Base-by-base conservation (phyloP, 1,140 invertebrate genomes). In the Solen grandis region DNA sequence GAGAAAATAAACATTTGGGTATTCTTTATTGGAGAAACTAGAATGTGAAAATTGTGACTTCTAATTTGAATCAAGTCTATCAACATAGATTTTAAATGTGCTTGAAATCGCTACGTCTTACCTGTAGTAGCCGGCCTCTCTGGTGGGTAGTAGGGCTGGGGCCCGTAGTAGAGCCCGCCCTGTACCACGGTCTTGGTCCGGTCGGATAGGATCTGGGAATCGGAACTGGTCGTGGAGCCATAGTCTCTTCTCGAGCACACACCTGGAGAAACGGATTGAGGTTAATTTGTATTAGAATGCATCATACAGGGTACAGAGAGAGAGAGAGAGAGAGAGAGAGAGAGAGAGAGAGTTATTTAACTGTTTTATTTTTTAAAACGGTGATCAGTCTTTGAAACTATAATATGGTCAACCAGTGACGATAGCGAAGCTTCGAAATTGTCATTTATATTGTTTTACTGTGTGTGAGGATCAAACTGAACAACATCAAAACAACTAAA, bases 81-180 rank as follows among this genome's bases (percentile, higher is more conserved):
- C n/a, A n/a, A n/a, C n/a, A n/a, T n/a, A n/a, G n/a, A n/a, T n/a
- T n/a, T n/a, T n/a, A n/a, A n/a, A n/a, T n/a, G n/a, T n/a, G n/a
- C n/a, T n/a, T n/a, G n/a, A n/a, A n/a, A n/a, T n/a, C n/a, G n/a
- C n/a, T n/a, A n/a, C n/a, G n/a, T n/a, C 16, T 16, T 33, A 62
- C 59, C 59, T 62, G 59, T 50, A 46, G 66, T 74, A 74, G 16
- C 36, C 1, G 2, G 57, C 35, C 57, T 60, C 31, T 74, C 70
- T 4, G 55, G 55, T 19, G 33, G 54, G 36, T 60, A 60, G 36
- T 60, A 60, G 22, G 55, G 70, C 2, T 41, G 8, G 1, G 70
- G 70, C 33, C 70, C 70, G 54, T 74, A 74, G 29, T 60, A 74
- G 19, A 16, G 54, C 14, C 27, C 3, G 2, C 33, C 36, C 29